Evolutionary conservation across 2,888 invertebrate genomes (phyloP).

Genomic region (Cryptus viduatorius): DNA sequence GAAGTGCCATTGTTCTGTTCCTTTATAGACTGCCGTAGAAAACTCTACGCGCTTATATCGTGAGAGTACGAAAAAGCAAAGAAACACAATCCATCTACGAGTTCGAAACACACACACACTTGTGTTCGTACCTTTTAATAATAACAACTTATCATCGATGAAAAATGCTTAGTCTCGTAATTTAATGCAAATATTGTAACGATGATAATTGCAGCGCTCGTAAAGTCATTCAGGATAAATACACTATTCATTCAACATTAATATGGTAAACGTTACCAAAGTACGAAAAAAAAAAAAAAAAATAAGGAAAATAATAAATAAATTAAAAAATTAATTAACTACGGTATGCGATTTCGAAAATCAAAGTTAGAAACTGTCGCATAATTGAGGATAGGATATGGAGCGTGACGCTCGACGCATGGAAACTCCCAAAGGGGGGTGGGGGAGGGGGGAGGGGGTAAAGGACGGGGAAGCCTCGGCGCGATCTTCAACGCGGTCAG

Average conservation of each 20-base stretch:
- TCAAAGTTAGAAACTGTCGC: constrained; percentile 69
- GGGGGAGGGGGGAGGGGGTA: too few species aligned
- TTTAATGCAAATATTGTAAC: neutral
- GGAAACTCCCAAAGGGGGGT: neutral
- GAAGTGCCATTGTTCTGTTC: constrained; percentile 61
- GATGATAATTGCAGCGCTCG: neutral
- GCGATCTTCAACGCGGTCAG: constrained; percentile 36
- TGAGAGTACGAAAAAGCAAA: constrained; percentile 60
- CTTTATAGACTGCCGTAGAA: constrained; percentile 32
- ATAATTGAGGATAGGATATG: constrained; percentile 52
- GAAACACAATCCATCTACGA: constrained; percentile 44
- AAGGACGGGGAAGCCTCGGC: neutral
- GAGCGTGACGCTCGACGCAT: constrained; percentile 66
- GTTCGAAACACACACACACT: neutral
- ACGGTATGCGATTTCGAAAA: constrained; percentile 61
- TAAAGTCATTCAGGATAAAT: neutral
- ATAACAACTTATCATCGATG: constrained; percentile 4
- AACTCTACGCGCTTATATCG: constrained; percentile 49
- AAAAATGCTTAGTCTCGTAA: neutral
- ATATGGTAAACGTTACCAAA: neutral
- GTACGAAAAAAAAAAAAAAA: neutral
- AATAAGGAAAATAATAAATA: neutral
- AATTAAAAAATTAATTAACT: constrained; percentile 4
- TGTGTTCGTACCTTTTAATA: constrained; percentile 28
- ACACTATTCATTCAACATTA: neutral